A percentile compares a stretch with the other conserved stretches of the same genome.
Conservation (phyloP, 1,140 invertebrate genomes). For the Achatina immaculata region DNA sequence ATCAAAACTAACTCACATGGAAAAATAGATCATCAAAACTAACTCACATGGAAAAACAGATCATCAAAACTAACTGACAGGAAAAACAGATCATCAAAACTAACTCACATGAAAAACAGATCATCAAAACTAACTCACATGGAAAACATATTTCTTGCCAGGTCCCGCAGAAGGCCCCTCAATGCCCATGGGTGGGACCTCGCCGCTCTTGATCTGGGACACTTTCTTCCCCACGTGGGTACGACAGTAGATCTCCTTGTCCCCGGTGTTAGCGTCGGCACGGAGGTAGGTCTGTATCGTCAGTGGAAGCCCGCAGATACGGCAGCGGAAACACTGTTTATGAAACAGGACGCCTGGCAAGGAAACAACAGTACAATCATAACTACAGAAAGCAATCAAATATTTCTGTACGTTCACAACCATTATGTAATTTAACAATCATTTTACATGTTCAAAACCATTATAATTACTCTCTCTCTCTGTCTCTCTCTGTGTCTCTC, state of each 20-base stretch:
- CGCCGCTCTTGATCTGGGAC: slow-evolving; percentile 55
- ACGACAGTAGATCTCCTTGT: slow-evolving; percentile 63
- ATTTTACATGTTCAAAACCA: too few species aligned
- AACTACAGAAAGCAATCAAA: background rate
- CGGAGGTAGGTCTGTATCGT: slow-evolving; percentile 67
- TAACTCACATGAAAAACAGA: too few species aligned
- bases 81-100: too few species aligned
- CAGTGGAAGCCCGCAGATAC: slow-evolving; percentile 63
- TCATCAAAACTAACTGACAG: too few species aligned
- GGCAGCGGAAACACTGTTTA: slow-evolving; percentile 65
- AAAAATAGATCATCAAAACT: too few species aligned
- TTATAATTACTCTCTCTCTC: too few species aligned
- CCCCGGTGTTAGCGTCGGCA: slow-evolving; percentile 55
- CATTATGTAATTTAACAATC: too few species aligned
- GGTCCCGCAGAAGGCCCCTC: slow-evolving; percentile 32
- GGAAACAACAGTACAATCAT: background rate
- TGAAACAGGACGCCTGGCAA: slow-evolving; percentile 62
- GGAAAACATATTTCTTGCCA: slow-evolving; percentile 53
- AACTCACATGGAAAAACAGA: too few species aligned
- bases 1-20: too few species aligned
- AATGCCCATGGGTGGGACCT: slow-evolving; percentile 43
- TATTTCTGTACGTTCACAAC: too few species aligned
- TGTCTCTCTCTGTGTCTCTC: too few species aligned
- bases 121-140: slow-evolving; percentile 40
- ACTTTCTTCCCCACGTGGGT: slow-evolving; percentile 63